Percentiles rank a stretch among this genome's conserved stretches.
Evolutionary conservation across 2,797 vertebrate genomes (phyloP).

Genomic region (Anguilla obscura): DNA sequence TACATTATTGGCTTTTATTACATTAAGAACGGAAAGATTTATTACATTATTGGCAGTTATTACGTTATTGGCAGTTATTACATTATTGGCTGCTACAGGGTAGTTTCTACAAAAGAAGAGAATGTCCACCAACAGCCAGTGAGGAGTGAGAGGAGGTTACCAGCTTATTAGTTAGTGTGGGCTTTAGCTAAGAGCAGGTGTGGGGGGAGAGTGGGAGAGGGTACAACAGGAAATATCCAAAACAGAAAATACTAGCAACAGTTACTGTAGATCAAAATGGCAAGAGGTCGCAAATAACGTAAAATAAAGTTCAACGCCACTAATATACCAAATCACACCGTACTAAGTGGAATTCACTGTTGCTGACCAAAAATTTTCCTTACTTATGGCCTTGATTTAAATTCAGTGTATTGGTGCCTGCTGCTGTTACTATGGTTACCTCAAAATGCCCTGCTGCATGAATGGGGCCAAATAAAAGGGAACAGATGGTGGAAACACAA

Average conservation of each 20-base stretch:
- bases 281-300: not conserved
- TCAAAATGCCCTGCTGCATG: conserved; percentile 35
- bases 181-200: too few species aligned
- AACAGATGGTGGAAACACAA: conserved; percentile 26
- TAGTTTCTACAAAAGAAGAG: conserved; percentile 22
- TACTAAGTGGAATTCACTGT: not conserved
- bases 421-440: conserved; percentile 49
- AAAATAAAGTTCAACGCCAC: not conserved
- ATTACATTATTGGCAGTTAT: too few species aligned
- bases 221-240: conserved; percentile 18
- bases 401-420: conserved; percentile 12
- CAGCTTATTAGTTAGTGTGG: too few species aligned
- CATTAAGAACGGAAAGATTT: too few species aligned
- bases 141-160: too few species aligned
- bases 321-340: not conserved
- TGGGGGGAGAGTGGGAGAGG: too few species aligned
- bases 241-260: conserved; percentile 40
- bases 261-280: not conserved
- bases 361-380: not conserved
- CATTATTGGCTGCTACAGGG: too few species aligned
- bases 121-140: not conserved
- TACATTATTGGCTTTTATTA: too few species aligned
- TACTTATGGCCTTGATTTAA: conserved; percentile 12
- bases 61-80: too few species aligned
- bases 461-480: conserved; percentile 5